Evolutionary conservation across 2,797 vertebrate genomes (phyloP), one percentile per base, ranked within the genome.

Genomic region (Neosalanx taihuensis): DNA sequence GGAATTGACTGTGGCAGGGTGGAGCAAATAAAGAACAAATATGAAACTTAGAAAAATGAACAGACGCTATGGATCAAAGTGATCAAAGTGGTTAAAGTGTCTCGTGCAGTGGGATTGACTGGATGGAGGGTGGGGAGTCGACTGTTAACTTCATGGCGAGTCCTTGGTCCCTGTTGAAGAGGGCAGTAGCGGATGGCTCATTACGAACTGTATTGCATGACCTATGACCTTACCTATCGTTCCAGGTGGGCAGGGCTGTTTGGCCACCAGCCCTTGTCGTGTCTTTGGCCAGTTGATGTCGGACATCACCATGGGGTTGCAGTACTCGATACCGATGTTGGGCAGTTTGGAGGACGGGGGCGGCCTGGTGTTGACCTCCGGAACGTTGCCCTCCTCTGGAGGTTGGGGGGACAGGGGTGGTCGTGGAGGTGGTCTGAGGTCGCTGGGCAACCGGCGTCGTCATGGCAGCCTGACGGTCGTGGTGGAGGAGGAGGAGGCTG

Each of bases 231-330:
- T 87, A 98, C 98, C 98, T 83, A 95, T 94, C 0, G 95, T 96
- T 70, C 96, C 96, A 17, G 94, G 73, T 0, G 98, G 98, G 80
- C 97, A 99, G 0, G 94, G 94, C 82, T 95, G 95, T 82, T 94
- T 95, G 0, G 95, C 92, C 67, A 93, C 72, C 69, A 93, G 86
- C 1, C 96, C 97, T 85, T 95, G 96, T 15, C 92, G 94, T 0
- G 96, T 98, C 74, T 93, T 96, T 23, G 96, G 96, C 98, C 98
- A 99, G 85, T 92, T 85, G 58, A 99, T 92, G 33, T 97, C 95
- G 0, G 95, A 92, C 76, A 95, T 94, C 76, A 96, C 92, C 80
- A 93, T 18, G 0, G 96, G 92, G 64, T 91, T 94, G 33, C 97
- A 99, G 89, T 93, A 96, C 80, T 98, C 97, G 0, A 92, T 77